A percentile compares a stretch with the other conserved stretches of the same genome.
Conservation (phyloP, 1,140 invertebrate genomes). For the Gyrodactylus bullatarudis region DNA sequence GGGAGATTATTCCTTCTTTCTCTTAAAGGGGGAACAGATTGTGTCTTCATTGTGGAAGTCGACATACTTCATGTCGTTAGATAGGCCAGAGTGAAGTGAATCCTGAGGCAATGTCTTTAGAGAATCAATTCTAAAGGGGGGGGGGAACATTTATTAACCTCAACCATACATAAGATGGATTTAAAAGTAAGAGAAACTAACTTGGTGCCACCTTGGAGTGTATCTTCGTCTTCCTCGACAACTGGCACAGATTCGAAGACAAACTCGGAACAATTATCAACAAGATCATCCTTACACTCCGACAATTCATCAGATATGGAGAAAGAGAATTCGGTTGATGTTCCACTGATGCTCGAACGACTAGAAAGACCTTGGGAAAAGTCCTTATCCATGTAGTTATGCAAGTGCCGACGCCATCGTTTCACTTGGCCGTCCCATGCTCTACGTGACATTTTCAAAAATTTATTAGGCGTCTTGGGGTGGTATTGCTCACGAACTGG, state of each 20-base stretch:
- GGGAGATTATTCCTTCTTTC: no score
- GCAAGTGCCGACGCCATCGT: conserved; percentile 46
- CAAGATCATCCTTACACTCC: no score
- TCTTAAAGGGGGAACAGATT: not conserved
- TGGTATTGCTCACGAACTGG: conserved; percentile 23
- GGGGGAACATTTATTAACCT: no score
- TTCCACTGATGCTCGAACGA: not conserved
- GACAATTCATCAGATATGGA: not conserved
- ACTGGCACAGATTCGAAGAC: not conserved
- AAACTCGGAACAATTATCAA: no score
- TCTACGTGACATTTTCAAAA: conserved; percentile 45
- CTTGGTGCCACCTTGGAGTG: not conserved
- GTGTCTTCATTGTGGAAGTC: not conserved
- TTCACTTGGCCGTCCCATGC: conserved; percentile 56
- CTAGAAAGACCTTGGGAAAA: not conserved
- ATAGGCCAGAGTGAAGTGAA: not conserved
- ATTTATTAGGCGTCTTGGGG: conserved; percentile 51
- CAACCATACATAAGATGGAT: not conserved
- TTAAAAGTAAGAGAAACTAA: not conserved
- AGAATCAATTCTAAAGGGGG: no score
- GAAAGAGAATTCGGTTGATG: not conserved
- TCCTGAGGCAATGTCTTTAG: no score
- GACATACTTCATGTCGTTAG: not conserved
- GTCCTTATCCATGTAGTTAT: conserved; percentile 32
- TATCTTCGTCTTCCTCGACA: not conserved